These are phyloP conservation scores for Panorpa germanica DNA, from an alignment of 2,888 invertebrate genomes.

Conservation along the genomic window DNA sequence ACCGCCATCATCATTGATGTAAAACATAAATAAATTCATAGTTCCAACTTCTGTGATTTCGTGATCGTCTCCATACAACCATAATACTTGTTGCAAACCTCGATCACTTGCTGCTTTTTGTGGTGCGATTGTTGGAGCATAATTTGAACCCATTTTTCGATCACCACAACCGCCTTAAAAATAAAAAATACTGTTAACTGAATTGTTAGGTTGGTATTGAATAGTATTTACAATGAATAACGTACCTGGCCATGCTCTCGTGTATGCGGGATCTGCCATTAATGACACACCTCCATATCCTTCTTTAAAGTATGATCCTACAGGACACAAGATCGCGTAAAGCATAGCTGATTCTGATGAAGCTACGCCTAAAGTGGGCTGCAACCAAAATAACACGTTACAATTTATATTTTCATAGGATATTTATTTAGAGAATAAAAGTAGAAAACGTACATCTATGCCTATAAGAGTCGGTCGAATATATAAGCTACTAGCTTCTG, in stretches of 20 bases:
- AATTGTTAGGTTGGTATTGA: background rate
- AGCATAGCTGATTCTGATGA: constrained; percentile 74
- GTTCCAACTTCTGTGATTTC: constrained; percentile 94
- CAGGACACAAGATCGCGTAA: constrained; percentile 82
- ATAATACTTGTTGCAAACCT: constrained; percentile 86
- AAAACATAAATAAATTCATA: constrained; percentile 92
- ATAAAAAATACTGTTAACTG: background rate
- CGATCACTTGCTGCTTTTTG: constrained; percentile 54
- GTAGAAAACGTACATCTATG: constrained; percentile 62
- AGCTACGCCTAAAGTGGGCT: constrained; percentile 87
- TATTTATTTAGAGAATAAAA: constrained; percentile 3
- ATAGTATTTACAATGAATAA: too few relatives aligned
- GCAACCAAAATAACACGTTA: constrained; percentile 14
- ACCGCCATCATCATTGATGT: constrained; percentile 82
- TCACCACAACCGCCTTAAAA: constrained; percentile 68
- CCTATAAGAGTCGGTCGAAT: constrained; percentile 92
- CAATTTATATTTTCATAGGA: constrained; percentile 1
- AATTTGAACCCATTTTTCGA: constrained; percentile 90
- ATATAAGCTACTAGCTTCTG: constrained; percentile 79
- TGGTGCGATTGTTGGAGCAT: constrained; percentile 69
- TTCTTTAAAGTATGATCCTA: constrained; percentile 77
- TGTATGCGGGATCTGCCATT: constrained; percentile 78
- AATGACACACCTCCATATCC: constrained; percentile 57
- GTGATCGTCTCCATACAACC: constrained; percentile 88
- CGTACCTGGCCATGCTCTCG: too few relatives aligned